Percentiles rank a stretch among this genome's conserved stretches.
Evolutionary conservation across 2,797 vertebrate genomes (phyloP).

Genomic region (Valencia hispanica): DNA sequence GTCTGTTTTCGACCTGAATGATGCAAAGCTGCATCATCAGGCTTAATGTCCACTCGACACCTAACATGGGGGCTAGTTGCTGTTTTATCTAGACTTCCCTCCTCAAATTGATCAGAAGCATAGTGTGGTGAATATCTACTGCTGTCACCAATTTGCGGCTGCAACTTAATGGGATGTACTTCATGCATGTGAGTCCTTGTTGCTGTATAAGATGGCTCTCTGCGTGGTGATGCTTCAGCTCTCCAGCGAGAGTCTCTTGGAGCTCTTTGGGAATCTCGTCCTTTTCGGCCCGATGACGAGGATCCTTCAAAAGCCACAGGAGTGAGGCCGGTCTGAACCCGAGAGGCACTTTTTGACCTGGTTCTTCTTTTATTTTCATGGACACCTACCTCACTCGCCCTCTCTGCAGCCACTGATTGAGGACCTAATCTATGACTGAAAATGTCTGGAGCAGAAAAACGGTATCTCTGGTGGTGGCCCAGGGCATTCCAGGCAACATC

Average conservation of each 20-base stretch:
- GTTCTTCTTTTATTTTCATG: conserved; percentile 86
- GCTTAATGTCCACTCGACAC: conserved; percentile 95
- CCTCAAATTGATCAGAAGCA: conserved; percentile 80
- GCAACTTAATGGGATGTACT: conserved; percentile 93
- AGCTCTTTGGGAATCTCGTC: conserved; percentile 83
- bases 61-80: conserved; percentile 91
- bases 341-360: conserved; percentile 92
- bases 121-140: conserved; percentile 89
- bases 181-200: conserved; percentile 87
- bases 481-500: conserved; percentile 81
- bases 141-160: conserved; percentile 89
- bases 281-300: conserved; percentile 81
- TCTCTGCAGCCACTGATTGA: conserved; percentile 74
- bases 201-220: conserved; percentile 82
- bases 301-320: conserved; percentile 82
- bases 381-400: conserved; percentile 69
- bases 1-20: conserved; percentile 81
- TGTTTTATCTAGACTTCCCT: conserved; percentile 74
- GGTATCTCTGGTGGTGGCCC: conserved; percentile 80
- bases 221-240: conserved; percentile 84
- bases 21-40: conserved; percentile 85
- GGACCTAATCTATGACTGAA: conserved; percentile 77
- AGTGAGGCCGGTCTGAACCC: conserved; percentile 85
- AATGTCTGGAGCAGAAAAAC: conserved; percentile 84
- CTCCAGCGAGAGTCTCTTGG: conserved; percentile 79